phyloP scores from a whole-genome alignment of 2,797 vertebrate species.

The Carcharodon carcharias region DNA sequence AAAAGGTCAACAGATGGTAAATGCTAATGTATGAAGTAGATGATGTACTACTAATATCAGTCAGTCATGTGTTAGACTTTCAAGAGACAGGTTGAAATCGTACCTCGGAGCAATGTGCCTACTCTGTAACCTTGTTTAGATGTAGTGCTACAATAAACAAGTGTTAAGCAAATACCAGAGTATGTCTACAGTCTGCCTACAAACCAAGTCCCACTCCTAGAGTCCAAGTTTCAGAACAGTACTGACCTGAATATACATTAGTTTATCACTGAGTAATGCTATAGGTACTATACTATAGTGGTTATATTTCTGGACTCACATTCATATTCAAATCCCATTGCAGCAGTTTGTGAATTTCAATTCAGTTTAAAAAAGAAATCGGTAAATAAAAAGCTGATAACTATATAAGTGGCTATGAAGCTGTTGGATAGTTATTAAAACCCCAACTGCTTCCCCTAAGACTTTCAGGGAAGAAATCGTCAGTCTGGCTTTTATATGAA shows the following conservation, averaged over 20 bases:
- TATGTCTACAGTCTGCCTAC: too few species aligned
- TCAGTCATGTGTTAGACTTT: too few species aligned
- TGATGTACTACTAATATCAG: too few species aligned
- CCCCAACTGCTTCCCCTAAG: not conserved
- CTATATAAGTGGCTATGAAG: not conserved
- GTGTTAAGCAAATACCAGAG: too few species aligned
- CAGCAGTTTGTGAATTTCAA: not conserved
- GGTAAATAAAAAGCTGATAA: not conserved
- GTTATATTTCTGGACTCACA: not conserved
- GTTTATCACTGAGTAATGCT: not conserved
- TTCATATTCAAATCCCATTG: not conserved
- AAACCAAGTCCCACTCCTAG: too few species aligned
- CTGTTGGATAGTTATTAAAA: not conserved
- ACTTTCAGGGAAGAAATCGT: not conserved
- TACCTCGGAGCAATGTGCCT: too few species aligned
- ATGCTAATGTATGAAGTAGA: too few species aligned
- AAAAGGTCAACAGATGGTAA: too few species aligned
- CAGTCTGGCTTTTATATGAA: not conserved
- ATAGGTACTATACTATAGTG: not conserved
- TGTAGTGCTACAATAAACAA: too few species aligned
- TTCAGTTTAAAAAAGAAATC: not conserved
- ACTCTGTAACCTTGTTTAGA: too few species aligned
- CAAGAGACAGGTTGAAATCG: too few species aligned
- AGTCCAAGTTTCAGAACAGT: too few species aligned
- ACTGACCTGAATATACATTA: not conserved